Conservation (phyloP, 2,888 invertebrate species). For the Serripes groenlandicus region DNA sequence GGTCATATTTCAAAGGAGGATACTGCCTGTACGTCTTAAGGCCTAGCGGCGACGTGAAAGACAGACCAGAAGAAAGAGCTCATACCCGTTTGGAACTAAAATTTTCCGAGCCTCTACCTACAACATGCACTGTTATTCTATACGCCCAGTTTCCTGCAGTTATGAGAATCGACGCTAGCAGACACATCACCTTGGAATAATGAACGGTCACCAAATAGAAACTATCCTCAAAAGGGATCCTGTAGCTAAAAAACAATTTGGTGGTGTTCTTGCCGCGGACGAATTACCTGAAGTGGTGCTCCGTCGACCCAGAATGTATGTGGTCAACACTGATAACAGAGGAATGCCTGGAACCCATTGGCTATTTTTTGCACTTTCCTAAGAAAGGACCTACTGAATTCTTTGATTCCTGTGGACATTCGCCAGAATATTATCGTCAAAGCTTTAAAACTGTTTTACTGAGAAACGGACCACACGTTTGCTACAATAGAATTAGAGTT, state of each 20-base stretch:
- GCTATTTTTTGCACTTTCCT: constrained; percentile 34
- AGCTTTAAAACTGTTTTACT: constrained; percentile 11
- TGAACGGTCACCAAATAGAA: constrained; percentile 11
- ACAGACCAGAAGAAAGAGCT: constrained; percentile 47
- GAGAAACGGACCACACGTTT: background rate
- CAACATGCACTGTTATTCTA: constrained; percentile 50
- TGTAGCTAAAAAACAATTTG: constrained; percentile 15
- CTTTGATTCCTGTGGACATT: constrained; percentile 47
- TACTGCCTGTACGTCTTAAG: constrained; percentile 47
- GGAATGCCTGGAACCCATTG: constrained; percentile 27
- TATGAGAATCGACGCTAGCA: constrained; percentile 24
- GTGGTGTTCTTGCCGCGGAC: constrained; percentile 14
- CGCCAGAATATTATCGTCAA: constrained; percentile 6
- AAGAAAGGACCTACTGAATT: constrained; percentile 38
- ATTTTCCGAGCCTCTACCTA: constrained; percentile 46
- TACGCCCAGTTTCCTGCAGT: constrained; percentile 52
- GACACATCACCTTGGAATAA: constrained; percentile 27
- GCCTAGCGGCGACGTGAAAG: constrained; percentile 33
- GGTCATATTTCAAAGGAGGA: constrained; percentile 44
- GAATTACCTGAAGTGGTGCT: background rate
- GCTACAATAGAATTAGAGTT: constrained; percentile 18
- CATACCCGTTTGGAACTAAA: constrained; percentile 53
- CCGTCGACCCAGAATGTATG: constrained; percentile 16
- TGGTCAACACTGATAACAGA: constrained; percentile 24
- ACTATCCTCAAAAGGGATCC: background rate